Conservation (phyloP, 2,888 invertebrate genomes). For the Agrotis puta region DNA sequence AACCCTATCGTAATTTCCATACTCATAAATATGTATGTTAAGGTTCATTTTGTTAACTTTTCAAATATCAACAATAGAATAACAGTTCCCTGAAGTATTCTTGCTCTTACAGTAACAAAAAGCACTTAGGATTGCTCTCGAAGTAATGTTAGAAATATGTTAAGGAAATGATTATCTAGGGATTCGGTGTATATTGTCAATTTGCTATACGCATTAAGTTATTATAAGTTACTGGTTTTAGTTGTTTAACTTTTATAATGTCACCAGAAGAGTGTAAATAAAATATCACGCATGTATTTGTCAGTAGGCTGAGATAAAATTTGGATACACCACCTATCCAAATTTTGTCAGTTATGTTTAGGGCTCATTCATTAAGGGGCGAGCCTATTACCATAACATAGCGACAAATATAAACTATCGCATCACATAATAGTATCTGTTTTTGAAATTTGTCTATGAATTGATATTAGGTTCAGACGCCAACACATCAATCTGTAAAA, state of each 20-base stretch:
- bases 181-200: constrained; percentile 1
- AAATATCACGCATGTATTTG: no score
- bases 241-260: neutral
- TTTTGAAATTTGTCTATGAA: neutral
- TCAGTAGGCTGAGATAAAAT: no score
- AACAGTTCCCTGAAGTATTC: constrained; percentile 17
- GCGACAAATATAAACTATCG: no score
- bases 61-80: constrained; percentile 20
- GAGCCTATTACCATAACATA: no score
- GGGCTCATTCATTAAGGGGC: no score
- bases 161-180: constrained; percentile 8
- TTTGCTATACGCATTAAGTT: neutral
- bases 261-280: neutral
- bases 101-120: constrained; percentile 10
- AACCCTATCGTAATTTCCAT: constrained; percentile 23
- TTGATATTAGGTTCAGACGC: neutral
- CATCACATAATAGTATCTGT: no score
- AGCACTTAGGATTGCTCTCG: constrained; percentile 16
- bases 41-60: constrained; percentile 11
- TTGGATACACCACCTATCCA: no score
- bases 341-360: no score
- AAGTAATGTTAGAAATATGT: constrained; percentile 6
- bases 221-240: constrained; percentile 2
- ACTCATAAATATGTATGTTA: constrained; percentile 27
- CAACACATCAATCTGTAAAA: no score